A percentile compares a stretch with the other conserved stretches of the same genome.
Conservation (phyloP, 2,797 vertebrate species). For the Chaetodon trifasciatus region DNA sequence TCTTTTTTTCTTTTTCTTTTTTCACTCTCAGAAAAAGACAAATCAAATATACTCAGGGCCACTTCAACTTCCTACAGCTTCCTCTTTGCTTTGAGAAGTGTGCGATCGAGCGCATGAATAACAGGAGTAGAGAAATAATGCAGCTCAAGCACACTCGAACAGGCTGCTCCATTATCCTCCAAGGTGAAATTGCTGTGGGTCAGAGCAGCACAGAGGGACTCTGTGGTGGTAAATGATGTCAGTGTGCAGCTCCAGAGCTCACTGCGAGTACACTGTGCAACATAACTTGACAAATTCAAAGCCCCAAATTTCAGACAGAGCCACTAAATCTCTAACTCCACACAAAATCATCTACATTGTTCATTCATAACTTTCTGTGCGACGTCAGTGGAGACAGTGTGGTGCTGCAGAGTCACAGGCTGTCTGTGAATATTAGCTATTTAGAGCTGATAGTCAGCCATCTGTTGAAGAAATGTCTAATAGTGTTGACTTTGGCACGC, state of each 20-base stretch:
- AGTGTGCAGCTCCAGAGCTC: constrained; percentile 40
- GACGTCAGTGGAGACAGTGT: constrained; percentile 14
- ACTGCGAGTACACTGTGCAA: constrained; percentile 3
- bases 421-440: constrained; percentile 60
- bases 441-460: constrained; percentile 57
- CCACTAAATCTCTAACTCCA: constrained; percentile 1
- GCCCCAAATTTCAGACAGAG: constrained; percentile 25
- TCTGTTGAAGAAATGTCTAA: constrained; percentile 65
- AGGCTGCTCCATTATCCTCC: constrained; percentile 43
- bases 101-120: constrained; percentile 21
- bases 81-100: constrained; percentile 25
- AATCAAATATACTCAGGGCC: constrained; percentile 24
- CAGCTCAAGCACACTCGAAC: constrained; percentile 39
- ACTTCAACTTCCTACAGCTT: constrained; percentile 19
- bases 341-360: constrained; percentile 11
- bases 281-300: constrained; percentile 26
- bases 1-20: constrained; percentile 19
- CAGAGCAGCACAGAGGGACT: constrained; percentile 43
- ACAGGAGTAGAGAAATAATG: constrained; percentile 41
- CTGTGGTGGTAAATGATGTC: constrained; percentile 43
- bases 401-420: constrained; percentile 41
- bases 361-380: constrained; percentile 57
- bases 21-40: constrained; percentile 4
- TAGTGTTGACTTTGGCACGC: constrained; percentile 55
- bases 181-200: constrained; percentile 52